These are phyloP conservation scores for Megaceryle maxima DNA, from an alignment of 2,113 vertebrate species.

Conservation along the genomic window DNA sequence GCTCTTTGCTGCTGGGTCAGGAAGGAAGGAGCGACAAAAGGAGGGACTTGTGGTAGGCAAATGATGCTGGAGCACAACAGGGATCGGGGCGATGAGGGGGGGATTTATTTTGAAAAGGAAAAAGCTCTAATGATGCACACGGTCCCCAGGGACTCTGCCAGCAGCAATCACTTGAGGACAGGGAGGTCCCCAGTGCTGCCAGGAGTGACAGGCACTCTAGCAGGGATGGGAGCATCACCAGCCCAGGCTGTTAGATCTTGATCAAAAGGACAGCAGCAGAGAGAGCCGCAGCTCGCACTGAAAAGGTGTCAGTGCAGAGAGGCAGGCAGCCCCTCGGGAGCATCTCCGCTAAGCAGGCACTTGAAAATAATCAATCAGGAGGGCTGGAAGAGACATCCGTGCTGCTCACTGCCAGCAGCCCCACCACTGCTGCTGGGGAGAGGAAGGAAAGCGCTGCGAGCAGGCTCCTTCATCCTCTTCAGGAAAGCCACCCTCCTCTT, in stretches of 20 bases:
- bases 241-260: conserved; percentile 23
- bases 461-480: not conserved
- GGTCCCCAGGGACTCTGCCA: not conserved
- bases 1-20: not conserved
- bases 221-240: rapidly evolving
- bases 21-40: not conserved
- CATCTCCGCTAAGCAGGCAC: conserved; percentile 12
- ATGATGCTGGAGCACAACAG: not conserved
- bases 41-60: rapidly evolving
- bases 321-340: conserved; percentile 24
- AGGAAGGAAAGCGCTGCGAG: not conserved
- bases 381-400: not conserved
- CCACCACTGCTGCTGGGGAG: rapidly evolving
- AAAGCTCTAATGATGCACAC: not conserved
- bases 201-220: conserved; percentile 31
- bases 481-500: not conserved
- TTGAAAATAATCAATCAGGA: conserved; percentile 57
- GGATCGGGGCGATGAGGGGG: rapidly evolving
- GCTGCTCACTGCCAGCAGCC: not conserved
- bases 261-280: conserved; percentile 51
- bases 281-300: not conserved
- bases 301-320: conserved; percentile 25
- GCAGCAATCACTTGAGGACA: not conserved
- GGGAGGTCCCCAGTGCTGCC: not conserved
- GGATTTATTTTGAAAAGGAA: not conserved